These are phyloP conservation scores for Poecilia latipinna DNA, from an alignment of 2,113 vertebrate species.

Conservation along the genomic window DNA sequence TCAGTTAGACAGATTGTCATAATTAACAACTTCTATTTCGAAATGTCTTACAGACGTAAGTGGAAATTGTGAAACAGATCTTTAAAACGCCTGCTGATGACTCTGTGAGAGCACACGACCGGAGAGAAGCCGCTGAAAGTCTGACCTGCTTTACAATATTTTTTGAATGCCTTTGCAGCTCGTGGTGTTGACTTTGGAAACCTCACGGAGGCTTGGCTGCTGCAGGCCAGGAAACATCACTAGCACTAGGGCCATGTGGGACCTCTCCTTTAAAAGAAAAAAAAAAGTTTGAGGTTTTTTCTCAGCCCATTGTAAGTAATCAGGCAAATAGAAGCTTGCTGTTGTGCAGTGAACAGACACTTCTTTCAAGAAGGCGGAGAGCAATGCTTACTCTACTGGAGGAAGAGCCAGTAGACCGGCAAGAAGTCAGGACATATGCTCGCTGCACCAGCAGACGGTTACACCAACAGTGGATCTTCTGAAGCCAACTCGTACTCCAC, in stretches of 20 bases:
- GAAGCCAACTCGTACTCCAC: constrained; percentile 50
- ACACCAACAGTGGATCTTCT: constrained; percentile 56
- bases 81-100: constrained; percentile 39
- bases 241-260: constrained; percentile 86
- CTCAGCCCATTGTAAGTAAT: constrained; percentile 81
- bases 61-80: constrained; percentile 23
- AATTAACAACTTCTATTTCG: constrained; percentile 31
- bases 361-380: constrained; percentile 71
- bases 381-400: constrained; percentile 76
- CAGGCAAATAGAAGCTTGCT: constrained; percentile 79
- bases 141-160: constrained; percentile 47
- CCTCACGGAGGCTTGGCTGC: constrained; percentile 42
- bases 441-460: constrained; percentile 49
- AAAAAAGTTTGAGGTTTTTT: constrained; percentile 70
- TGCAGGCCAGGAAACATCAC: constrained; percentile 75
- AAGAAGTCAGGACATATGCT: constrained; percentile 65
- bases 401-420: constrained; percentile 55
- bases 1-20: constrained; percentile 43
- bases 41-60: constrained; percentile 38
- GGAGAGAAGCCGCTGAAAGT: constrained; percentile 46
- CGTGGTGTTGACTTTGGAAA: constrained; percentile 73
- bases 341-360: constrained; percentile 67
- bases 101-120: constrained; percentile 37
- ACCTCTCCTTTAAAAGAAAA: constrained; percentile 65
- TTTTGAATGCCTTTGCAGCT: constrained; percentile 68